These are phyloP conservation scores for Squalus acanthias DNA, from an alignment of 2,797 vertebrate species.

Conservation along the genomic window DNA sequence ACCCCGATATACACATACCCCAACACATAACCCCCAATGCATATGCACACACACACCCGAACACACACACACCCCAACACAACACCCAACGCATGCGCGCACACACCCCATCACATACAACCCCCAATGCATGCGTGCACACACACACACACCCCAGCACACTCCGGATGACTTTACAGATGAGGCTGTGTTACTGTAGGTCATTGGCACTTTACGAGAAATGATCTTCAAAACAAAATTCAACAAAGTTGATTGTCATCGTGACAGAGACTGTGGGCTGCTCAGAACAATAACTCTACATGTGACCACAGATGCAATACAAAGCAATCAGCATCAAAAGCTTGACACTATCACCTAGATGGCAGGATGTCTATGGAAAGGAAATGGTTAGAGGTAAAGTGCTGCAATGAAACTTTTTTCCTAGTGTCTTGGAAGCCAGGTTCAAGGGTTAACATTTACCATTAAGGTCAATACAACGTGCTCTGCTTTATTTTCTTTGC, in stretches of 20 bases:
- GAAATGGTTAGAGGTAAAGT: not conserved
- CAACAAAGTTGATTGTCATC: not conserved
- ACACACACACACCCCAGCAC: not conserved
- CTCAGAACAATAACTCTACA: not conserved
- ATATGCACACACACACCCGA: no score
- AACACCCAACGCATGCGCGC: not conserved
- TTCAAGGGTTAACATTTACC: not conserved
- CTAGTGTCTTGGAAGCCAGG: not conserved
- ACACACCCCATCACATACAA: no score
- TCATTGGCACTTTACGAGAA: not conserved
- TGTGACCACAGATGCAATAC: not conserved
- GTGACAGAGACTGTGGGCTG: not conserved
- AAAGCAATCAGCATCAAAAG: not conserved
- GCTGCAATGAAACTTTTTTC: not conserved
- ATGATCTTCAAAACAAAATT: not conserved
- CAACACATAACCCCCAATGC: not conserved
- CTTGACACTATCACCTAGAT: not conserved
- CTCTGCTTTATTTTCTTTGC: not conserved
- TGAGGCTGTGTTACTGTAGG: not conserved
- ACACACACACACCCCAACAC: not conserved
- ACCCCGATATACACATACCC: no score
- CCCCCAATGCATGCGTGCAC: no score
- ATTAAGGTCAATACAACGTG: not conserved
- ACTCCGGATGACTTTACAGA: not conserved
- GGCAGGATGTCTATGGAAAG: slow-evolving; percentile 2